Evolutionary conservation across 2,888 invertebrate species (phyloP).

Genomic region (Sesia apiformis): DNA sequence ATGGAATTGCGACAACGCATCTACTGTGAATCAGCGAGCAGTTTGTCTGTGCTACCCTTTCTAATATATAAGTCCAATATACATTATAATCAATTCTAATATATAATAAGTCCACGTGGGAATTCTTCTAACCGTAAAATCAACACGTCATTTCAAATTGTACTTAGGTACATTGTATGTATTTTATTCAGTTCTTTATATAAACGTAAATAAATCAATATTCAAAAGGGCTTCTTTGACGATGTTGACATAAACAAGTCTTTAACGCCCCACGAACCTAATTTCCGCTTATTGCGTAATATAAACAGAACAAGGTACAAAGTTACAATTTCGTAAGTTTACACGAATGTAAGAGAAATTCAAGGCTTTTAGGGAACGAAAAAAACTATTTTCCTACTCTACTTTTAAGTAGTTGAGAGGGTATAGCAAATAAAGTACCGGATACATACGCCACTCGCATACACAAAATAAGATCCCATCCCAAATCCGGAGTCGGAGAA

Average conservation of each 20-base stretch:
- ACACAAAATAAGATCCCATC: constrained; percentile 37
- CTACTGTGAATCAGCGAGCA: constrained; percentile 53
- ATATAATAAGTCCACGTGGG: too few species aligned
- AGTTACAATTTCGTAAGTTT: constrained; percentile 20
- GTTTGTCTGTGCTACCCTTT: too few species aligned
- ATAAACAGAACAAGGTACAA: not conserved
- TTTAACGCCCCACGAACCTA: not conserved
- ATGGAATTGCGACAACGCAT: constrained; percentile 58
- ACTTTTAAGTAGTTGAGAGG: constrained; percentile 31
- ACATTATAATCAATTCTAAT: too few species aligned
- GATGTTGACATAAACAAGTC: not conserved
- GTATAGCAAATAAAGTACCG: constrained; percentile 36
- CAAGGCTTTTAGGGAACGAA: constrained; percentile 5
- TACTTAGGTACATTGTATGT: too few species aligned
- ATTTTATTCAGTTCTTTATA: too few species aligned
- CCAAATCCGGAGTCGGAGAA: constrained; percentile 28
- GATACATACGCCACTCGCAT: constrained; percentile 36
- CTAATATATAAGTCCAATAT: too few species aligned
- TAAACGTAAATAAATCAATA: too few species aligned
- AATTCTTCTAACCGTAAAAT: too few species aligned
- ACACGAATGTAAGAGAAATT: not conserved
- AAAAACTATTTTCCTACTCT: constrained; percentile 22
- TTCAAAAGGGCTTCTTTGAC: not conserved
- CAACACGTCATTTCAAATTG: too few species aligned
- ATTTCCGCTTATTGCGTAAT: not conserved